Evolutionary conservation across 2,797 vertebrate genomes (phyloP).

Genomic region (Chelidonichthys spinosus): DNA sequence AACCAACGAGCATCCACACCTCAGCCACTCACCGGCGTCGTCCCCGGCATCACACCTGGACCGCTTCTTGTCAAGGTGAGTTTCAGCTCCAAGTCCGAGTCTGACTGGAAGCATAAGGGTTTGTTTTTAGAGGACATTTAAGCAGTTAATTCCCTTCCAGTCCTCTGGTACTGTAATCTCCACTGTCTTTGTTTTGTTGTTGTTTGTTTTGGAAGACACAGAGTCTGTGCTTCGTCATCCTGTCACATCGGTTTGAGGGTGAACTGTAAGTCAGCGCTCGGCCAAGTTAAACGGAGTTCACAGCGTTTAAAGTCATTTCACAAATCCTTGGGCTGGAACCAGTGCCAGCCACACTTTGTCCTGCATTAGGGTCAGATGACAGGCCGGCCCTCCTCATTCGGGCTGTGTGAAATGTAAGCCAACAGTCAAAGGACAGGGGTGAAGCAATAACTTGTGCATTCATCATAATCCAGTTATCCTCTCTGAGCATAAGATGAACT

Average conservation of each 20-base stretch:
- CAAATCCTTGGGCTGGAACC: conserved; percentile 57
- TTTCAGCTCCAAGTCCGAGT: background rate
- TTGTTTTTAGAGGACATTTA: conserved; percentile 12
- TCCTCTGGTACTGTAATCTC: conserved; percentile 14
- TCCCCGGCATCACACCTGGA: conserved; percentile 79
- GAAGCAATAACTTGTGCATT: conserved; percentile 65
- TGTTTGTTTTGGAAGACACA: conserved; percentile 53
- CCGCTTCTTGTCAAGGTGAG: conserved; percentile 92
- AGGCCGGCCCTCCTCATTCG: conserved; percentile 38
- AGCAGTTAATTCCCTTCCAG: background rate
- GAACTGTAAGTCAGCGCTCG: conserved; percentile 43
- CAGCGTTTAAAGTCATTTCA: conserved; percentile 54
- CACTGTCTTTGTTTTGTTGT: conserved; percentile 26
- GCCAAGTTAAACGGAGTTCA: conserved; percentile 60
- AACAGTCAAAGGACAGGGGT: conserved; percentile 58
- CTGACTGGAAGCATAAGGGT: background rate
- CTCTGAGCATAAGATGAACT: conserved; percentile 57
- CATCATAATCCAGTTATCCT: conserved; percentile 69
- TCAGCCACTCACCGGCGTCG: conserved; percentile 67
- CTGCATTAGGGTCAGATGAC: conserved; percentile 66
- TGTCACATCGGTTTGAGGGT: conserved; percentile 49
- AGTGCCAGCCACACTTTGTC: conserved; percentile 69
- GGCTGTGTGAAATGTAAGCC: conserved; percentile 46
- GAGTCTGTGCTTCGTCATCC: conserved; percentile 66
- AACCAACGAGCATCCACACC: conserved; percentile 70